Base-by-base conservation (phyloP, 92 coral and sea anemone genomes). In the Porites evermanni region DNA sequence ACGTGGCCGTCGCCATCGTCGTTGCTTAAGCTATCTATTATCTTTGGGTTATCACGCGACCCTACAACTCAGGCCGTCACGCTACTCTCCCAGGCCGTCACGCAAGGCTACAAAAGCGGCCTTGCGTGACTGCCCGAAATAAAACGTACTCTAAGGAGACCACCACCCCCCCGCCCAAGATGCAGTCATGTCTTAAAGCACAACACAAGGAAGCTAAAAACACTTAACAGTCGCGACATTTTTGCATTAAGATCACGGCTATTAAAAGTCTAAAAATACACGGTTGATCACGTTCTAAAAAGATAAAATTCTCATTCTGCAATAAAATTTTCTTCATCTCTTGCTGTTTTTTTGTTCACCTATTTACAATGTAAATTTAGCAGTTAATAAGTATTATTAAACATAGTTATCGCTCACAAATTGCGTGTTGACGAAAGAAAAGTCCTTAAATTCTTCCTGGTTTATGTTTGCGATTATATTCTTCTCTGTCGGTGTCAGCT, bases 361-460 rank as follows among this genome's bases (percentile, higher is more conserved):
- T 81, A 81, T 81, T 56, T 83, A 83, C 87, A 83, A 61, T 73
- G 87, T 73, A 63, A 64, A 81, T 77, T 70, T 72, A 63, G 61
- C 61, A 56, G 17, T 70, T 69, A 10, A 59, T 38, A 38, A 38
- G 47, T 3, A 38, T 24, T 78, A 63, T 78, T 78, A 81, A 59
- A 83, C 80, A 73, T 44, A 72, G 61, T 64, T 83, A 51, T 74
- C 79, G 72, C 80, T 83, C 72, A 92, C 95, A 87, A 97, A 97
- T 59, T 88, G 77, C 12, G 97, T 92, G 78, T 97, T 97, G 67
- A 93, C 98, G 69, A 91, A 97, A 50, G 98, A 93, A 86, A 97
- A 97, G 18, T 94, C 98, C 80, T 91, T 93, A 79, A 97, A 97
- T 67, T 97, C 99, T 12, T 94, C 95, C 84, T 97, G 99, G 91